These are phyloP conservation scores for Sesia bembeciformis DNA, from an alignment of 2,888 invertebrate species.

Conservation along the genomic window DNA sequence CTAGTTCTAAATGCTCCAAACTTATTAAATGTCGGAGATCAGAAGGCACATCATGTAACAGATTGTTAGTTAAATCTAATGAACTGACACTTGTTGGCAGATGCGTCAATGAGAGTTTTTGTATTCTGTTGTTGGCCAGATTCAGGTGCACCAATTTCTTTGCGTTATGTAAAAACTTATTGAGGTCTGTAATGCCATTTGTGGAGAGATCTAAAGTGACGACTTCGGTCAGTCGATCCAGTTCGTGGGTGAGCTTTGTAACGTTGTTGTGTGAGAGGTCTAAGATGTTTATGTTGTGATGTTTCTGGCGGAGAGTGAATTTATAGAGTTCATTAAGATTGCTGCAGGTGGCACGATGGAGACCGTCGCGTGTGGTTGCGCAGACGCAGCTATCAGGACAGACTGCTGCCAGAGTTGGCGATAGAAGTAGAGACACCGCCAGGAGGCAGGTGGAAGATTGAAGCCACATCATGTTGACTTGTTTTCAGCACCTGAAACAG, in stretches of 20 bases:
- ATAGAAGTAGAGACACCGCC: constrained; percentile 38
- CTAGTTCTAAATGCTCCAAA: constrained; percentile 77
- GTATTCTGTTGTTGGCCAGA: constrained; percentile 76
- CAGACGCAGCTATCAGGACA: constrained; percentile 74
- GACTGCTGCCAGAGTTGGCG: constrained; percentile 38
- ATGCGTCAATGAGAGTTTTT: constrained; percentile 62
- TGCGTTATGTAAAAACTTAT: constrained; percentile 73
- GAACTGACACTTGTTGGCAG: constrained; percentile 76
- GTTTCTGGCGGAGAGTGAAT: constrained; percentile 60
- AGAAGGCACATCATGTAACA: constrained; percentile 73
- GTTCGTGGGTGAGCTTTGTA: constrained; percentile 69
- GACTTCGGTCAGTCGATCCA: constrained; percentile 75
- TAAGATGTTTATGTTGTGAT: constrained; percentile 70
- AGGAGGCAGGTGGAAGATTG: constrained; percentile 36
- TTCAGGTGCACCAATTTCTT: constrained; percentile 74
- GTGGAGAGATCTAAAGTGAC: constrained; percentile 78
- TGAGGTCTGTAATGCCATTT: constrained; percentile 74
- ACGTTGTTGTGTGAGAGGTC: constrained; percentile 79
- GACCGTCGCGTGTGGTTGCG: constrained; percentile 78
- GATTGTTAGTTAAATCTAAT: constrained; percentile 77
- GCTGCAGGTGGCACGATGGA: constrained; percentile 78
- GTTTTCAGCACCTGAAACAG: constrained; percentile 54
- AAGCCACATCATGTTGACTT: constrained; percentile 45
- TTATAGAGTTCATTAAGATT: constrained; percentile 85
- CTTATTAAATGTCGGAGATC: constrained; percentile 71